Evolutionary conservation across 2,797 vertebrate species (phyloP), one percentile per base, ranked within the genome.

Genomic region (Pipistrellus pygmaeus): DNA sequence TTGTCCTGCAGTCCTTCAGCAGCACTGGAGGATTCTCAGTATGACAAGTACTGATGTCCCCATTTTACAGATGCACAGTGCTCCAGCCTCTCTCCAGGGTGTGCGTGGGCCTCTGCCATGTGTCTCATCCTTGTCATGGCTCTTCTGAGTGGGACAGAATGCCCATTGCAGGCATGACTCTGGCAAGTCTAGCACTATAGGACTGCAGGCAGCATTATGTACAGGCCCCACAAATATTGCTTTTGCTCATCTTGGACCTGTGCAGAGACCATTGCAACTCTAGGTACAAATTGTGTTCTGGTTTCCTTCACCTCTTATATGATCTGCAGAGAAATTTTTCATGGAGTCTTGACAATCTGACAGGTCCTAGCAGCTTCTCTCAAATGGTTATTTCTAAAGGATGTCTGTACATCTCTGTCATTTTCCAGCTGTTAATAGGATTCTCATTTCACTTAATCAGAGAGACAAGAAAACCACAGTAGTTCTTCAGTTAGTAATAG

Each of bases 381-480:
- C 27, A 41, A 44, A 66, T 66, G 32, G 44, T 68, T 68, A 55
- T 64, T 80, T 96, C 85, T 44, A 91, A 95, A 85, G 93, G 91
- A 78, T 38, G 3, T 90, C 90, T 64, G 75, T 78, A 83, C 72
- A 8, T 88, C 88, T 72, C 77, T 87, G 38, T 89, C 62, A 85
- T 92, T 94, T 97, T 85, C 71, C 89, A 95, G 90, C 93, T 96
- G 96, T 93, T 93, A 97, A 83, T 92, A 76, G 51, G 72, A 64
- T 96, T 93, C 90, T 97, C 91, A 55, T 95, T 87, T 96, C 66
- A 87, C 69, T 92, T 94, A 88, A 85, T 91, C 73, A 46, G 76
- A 25, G 84, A 85, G 93, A 95, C n/a, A 38, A 91, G 78, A 92
- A 95, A 72, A 86, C 80, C 86, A 71, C 85, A 46, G 18, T 21